Conservation (phyloP, 2,113 vertebrate genomes). For the Stigmatopora nigra region DNA sequence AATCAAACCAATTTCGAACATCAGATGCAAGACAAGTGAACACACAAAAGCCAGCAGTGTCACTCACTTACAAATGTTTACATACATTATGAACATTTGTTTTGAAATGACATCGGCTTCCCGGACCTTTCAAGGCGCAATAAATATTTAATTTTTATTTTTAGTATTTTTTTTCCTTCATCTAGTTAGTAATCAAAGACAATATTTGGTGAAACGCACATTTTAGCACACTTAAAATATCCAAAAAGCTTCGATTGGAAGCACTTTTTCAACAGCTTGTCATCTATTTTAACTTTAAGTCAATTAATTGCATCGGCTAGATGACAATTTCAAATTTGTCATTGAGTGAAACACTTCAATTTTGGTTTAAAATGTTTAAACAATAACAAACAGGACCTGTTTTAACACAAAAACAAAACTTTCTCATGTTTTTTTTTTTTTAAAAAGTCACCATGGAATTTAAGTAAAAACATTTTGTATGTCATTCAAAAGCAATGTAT, state of each 20-base stretch:
- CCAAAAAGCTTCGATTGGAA: slow-evolving; percentile 9
- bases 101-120: background rate
- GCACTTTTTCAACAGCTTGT: slow-evolving; percentile 1
- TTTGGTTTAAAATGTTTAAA: slow-evolving; percentile 29
- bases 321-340: slow-evolving; percentile 3
- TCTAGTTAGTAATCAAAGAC: slow-evolving; percentile 6
- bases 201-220: slow-evolving; percentile 6
- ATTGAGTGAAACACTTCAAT: slow-evolving; percentile 16
- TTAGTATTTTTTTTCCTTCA: background rate
- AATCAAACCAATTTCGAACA: slow-evolving; percentile 27
- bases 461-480: background rate
- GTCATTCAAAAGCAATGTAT: background rate
- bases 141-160: background rate
- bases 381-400: slow-evolving; percentile 39
- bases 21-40: slow-evolving; percentile 6
- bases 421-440: too few species aligned
- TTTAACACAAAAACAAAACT: background rate
- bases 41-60: slow-evolving; percentile 16
- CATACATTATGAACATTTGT: slow-evolving; percentile 21
- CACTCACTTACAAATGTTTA: slow-evolving; percentile 33
- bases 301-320: background rate
- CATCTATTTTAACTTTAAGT: background rate
- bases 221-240: slow-evolving; percentile 4
- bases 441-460: background rate
- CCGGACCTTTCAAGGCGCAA: background rate